Evolutionary conservation across 2,888 invertebrate genomes (phyloP).

Genomic region (Nephrocerus scutellatus): DNA sequence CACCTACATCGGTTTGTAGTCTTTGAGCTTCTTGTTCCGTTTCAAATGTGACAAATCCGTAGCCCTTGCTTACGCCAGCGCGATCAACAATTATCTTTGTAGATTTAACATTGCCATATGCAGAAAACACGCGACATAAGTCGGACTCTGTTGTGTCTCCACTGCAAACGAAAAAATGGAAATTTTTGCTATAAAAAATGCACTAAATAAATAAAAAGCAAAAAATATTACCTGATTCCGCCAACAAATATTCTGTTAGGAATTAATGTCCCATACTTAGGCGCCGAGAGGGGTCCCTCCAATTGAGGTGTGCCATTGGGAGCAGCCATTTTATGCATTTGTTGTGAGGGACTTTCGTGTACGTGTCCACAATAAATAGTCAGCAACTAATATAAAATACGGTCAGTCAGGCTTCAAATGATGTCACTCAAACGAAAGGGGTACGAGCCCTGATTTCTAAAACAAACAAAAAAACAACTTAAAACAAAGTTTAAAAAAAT

Average conservation of each 20-base stretch:
- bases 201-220: not conserved
- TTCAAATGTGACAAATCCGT: slow-evolving; percentile 75
- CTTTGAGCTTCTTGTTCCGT: slow-evolving; percentile 78
- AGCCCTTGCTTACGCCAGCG: slow-evolving; percentile 82
- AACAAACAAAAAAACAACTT: too few species aligned
- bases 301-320: slow-evolving; percentile 38
- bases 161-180: slow-evolving; percentile 25
- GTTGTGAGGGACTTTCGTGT: too few species aligned
- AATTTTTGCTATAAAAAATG: not conserved
- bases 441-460: too few species aligned
- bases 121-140: slow-evolving; percentile 82
- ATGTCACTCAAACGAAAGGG: too few species aligned
- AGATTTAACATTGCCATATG: slow-evolving; percentile 81
- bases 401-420: too few species aligned
- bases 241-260: slow-evolving; percentile 96
- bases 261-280: slow-evolving; percentile 75
- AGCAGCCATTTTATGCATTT: slow-evolving; percentile 41
- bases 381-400: too few species aligned
- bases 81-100: slow-evolving; percentile 93
- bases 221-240: slow-evolving; percentile 63
- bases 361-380: too few species aligned
- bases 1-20: slow-evolving; percentile 61
- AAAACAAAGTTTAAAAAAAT: too few species aligned
- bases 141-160: slow-evolving; percentile 89
- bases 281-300: slow-evolving; percentile 48